Evolutionary conservation across 2,888 invertebrate genomes (phyloP).

Genomic region (Oligia fasciuncula): DNA sequence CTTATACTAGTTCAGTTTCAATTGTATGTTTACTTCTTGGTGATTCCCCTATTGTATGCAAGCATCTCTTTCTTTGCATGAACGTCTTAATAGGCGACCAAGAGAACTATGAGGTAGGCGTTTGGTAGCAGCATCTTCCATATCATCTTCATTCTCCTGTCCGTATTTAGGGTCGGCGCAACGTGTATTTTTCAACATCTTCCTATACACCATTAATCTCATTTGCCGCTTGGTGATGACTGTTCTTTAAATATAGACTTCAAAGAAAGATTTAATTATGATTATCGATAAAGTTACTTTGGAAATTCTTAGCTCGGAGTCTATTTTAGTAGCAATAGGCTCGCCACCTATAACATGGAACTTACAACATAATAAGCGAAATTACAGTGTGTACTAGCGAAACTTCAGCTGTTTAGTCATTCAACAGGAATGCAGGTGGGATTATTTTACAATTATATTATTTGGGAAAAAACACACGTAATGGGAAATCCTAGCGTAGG

Average conservation of each 20-base stretch:
- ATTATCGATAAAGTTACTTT: background rate
- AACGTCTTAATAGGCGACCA: background rate
- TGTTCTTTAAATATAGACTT: too few species aligned
- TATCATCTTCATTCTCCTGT: background rate
- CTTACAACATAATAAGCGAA: background rate
- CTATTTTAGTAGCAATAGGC: too few species aligned
- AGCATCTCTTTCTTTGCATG: background rate
- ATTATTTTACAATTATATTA: constrained; percentile 8
- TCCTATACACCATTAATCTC: background rate
- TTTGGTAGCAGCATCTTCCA: background rate
- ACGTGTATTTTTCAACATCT: background rate
- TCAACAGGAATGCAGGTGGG: background rate
- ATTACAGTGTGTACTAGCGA: background rate
- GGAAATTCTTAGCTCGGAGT: background rate
- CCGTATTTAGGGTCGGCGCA: background rate
- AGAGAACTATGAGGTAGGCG: background rate
- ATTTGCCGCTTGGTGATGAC: background rate
- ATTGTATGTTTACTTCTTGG: background rate
- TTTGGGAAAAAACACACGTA: constrained; percentile 8
- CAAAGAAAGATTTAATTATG: too few species aligned
- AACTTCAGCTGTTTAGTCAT: background rate
- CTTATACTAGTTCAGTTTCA: background rate
- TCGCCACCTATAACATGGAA: background rate
- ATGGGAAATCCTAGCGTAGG: constrained; percentile 33
- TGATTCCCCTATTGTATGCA: background rate